Percentiles rank a stretch among this genome's conserved stretches.
phyloP scores from a whole-genome alignment of 2,113 vertebrate genomes.

The Sorex fumeus region DNA sequence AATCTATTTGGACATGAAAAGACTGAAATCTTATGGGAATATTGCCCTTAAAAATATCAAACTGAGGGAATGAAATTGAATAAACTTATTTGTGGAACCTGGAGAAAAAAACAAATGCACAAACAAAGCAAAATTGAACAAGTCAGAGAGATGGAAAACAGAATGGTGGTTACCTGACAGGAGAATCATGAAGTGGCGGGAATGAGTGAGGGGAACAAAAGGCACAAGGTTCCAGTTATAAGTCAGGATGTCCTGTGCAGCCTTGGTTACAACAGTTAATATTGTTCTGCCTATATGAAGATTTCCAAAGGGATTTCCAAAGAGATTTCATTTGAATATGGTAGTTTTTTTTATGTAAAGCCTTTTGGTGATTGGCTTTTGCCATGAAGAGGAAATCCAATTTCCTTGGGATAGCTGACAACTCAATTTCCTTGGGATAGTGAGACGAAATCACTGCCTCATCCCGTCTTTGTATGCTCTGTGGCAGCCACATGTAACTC shows the following conservation, averaged over 20 bases:
- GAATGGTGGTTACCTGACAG: background rate
- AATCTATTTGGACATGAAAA: background rate
- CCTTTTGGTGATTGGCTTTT: background rate
- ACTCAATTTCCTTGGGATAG: too few relatives aligned
- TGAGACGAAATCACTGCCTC: background rate
- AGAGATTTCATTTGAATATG: background rate
- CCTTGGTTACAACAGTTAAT: background rate
- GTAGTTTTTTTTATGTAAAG: background rate
- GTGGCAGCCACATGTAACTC: accelerated
- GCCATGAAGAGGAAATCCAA: background rate
- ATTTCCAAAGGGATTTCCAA: background rate
- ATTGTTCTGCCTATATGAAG: background rate
- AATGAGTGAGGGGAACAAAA: background rate
- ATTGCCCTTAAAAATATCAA: background rate
- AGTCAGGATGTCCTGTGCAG: background rate
- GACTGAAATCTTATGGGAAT: background rate
- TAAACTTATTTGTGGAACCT: background rate
- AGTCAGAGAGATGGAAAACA: background rate
- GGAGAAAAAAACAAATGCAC: background rate
- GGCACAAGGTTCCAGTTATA: background rate
- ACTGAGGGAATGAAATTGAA: background rate
- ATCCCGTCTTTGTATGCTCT: background rate
- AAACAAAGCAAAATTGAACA: background rate
- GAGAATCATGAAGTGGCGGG: background rate
- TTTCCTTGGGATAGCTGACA: background rate